Conservation (phyloP, 2,888 invertebrate species). For the Diarsia dahlii region DNA sequence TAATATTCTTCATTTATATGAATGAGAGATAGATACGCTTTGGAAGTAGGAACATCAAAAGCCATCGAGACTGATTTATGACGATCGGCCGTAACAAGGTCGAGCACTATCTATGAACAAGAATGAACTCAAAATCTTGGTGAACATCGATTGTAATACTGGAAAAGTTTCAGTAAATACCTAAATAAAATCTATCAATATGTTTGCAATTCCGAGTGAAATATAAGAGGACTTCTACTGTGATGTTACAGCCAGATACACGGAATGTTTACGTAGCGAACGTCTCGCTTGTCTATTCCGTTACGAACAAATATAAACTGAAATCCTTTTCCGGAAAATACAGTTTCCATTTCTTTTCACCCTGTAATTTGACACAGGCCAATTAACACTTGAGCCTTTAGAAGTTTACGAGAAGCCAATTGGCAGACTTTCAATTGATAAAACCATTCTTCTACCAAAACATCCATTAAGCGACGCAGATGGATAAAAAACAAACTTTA, state of each 20-base stretch:
- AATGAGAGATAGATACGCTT: background rate
- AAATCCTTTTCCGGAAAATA: slow-evolving; percentile 42
- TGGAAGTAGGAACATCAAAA: slow-evolving; percentile 9
- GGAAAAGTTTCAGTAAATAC: background rate
- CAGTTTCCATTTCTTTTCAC: slow-evolving; percentile 38
- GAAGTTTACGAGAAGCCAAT: slow-evolving; percentile 52
- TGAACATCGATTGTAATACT: background rate
- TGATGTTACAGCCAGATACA: slow-evolving; percentile 11
- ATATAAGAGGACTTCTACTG: slow-evolving; percentile 7
- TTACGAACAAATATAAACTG: slow-evolving; percentile 22
- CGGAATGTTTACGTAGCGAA: slow-evolving; percentile 14
- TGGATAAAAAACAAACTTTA: slow-evolving; percentile 60
- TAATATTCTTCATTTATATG: background rate
- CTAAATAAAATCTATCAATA: slow-evolving; percentile 12
- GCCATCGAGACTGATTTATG: slow-evolving; percentile 9
- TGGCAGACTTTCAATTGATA: slow-evolving; percentile 50
- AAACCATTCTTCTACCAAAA: slow-evolving; percentile 59
- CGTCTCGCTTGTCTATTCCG: slow-evolving; percentile 20
- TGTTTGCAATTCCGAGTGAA: background rate
- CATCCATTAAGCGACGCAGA: slow-evolving; percentile 51
- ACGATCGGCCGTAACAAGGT: background rate
- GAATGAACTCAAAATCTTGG: slow-evolving; percentile 11
- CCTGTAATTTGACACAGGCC: slow-evolving; percentile 36
- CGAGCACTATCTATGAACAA: slow-evolving; percentile 16
- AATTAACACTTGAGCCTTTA: slow-evolving; percentile 56